Evolutionary conservation across 2,888 invertebrate species (phyloP).

Genomic region (Apoderus coryli): DNA sequence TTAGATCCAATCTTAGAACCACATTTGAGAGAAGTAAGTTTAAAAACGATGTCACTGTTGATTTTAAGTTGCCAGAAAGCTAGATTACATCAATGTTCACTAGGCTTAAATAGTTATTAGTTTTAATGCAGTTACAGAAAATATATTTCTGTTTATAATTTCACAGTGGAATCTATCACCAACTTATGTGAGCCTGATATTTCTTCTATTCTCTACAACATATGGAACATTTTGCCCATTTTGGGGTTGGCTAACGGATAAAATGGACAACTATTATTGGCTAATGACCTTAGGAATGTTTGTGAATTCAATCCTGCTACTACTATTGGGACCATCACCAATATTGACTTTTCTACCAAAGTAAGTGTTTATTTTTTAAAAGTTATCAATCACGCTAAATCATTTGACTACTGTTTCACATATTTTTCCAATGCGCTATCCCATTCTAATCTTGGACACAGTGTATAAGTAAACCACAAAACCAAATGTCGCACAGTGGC

Average conservation of each 20-base stretch:
- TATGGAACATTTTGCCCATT: slow-evolving; percentile 59
- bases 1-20: slow-evolving; percentile 64
- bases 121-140: slow-evolving; percentile 3
- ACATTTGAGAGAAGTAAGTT: slow-evolving; percentile 42
- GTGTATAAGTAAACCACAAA: no score
- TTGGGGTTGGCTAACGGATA: slow-evolving; percentile 57
- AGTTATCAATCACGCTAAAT: no score
- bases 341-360: slow-evolving; percentile 38
- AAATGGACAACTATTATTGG: slow-evolving; percentile 47
- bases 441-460: no score
- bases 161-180: slow-evolving; percentile 50
- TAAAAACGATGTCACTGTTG: no score
- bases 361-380: slow-evolving; percentile 31
- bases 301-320: slow-evolving; percentile 41
- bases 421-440: no score
- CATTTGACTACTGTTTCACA: no score
- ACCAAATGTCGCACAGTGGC: no score
- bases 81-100: no score
- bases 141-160: slow-evolving; percentile 23
- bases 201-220: slow-evolving; percentile 51
- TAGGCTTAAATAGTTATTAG: no score
- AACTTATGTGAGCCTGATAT: slow-evolving; percentile 53
- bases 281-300: slow-evolving; percentile 56
- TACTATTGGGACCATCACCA: slow-evolving; percentile 55
- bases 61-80: no score